Evolutionary conservation across 2,797 vertebrate species (phyloP).

Genomic region (Rhynchotus rufescens): DNA sequence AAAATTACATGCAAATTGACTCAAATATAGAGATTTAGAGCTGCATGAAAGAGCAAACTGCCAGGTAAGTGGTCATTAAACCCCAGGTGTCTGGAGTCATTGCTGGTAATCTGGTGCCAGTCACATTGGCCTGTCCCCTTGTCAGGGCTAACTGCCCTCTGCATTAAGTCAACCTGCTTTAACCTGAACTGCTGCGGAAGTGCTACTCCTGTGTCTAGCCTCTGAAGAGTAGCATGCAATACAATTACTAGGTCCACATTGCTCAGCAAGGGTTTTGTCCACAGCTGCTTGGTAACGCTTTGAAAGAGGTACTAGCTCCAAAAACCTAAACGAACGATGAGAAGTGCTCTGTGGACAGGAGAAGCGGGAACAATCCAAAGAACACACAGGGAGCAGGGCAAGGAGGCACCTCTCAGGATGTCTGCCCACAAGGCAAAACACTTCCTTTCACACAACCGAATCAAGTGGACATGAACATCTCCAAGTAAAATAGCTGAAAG

Average conservation of each 20-base stretch:
- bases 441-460: background rate
- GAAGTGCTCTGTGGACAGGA: background rate
- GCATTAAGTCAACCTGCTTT: background rate
- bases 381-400: background rate
- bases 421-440: background rate
- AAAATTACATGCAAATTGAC: background rate
- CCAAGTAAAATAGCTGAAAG: background rate
- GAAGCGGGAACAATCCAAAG: background rate
- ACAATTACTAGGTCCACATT: background rate
- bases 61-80: no score
- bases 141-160: background rate
- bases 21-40: background rate
- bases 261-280: background rate
- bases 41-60: background rate
- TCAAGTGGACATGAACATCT: background rate
- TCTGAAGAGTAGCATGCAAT: background rate
- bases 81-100: background rate
- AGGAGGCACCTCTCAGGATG: background rate
- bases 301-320: background rate
- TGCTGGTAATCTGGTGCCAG: background rate
- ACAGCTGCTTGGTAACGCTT: background rate
- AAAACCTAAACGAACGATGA: background rate
- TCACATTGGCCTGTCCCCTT: rapidly evolving
- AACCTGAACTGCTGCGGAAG: background rate
- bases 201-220: no score